Evolutionary conservation across 2,888 invertebrate genomes (phyloP).

Genomic region (Nomada goodeniana): DNA sequence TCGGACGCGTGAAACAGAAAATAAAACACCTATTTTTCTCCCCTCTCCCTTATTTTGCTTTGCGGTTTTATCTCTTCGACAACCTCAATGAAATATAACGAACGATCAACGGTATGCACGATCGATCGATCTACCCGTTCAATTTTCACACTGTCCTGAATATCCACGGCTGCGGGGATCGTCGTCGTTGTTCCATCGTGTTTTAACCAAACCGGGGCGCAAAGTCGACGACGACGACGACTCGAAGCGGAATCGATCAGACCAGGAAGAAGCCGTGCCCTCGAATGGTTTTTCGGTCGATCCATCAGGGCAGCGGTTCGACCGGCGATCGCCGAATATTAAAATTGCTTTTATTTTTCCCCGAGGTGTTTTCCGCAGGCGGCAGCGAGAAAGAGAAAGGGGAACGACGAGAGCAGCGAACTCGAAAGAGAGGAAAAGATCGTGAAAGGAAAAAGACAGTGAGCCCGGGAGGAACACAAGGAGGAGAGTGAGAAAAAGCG

Average conservation of each 20-base stretch:
- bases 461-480: constrained; percentile 73
- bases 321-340: constrained; percentile 30
- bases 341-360: constrained; percentile 24
- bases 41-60: neutral
- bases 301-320: constrained; percentile 1
- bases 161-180: too few relatives aligned
- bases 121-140: constrained; percentile 14
- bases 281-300: constrained; percentile 1
- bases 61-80: too few relatives aligned
- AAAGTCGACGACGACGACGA: too few relatives aligned
- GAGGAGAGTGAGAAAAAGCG: constrained; percentile 83
- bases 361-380: constrained; percentile 36
- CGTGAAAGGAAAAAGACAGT: constrained; percentile 64
- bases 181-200: too few relatives aligned
- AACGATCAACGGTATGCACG: neutral
- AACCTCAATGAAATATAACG: neutral
- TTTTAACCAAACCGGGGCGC: too few relatives aligned
- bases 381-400: constrained; percentile 12
- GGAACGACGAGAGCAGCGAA: constrained; percentile 20
- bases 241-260: neutral
- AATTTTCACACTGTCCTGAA: neutral
- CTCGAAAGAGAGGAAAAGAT: constrained; percentile 40
- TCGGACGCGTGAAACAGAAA: neutral
- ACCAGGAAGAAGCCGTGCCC: neutral
- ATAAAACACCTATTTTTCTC: neutral